A percentile compares a stretch with the other conserved stretches of the same genome.
Conservation (phyloP, 1,140 invertebrate genomes). For the Cryptotermes secundus region DNA sequence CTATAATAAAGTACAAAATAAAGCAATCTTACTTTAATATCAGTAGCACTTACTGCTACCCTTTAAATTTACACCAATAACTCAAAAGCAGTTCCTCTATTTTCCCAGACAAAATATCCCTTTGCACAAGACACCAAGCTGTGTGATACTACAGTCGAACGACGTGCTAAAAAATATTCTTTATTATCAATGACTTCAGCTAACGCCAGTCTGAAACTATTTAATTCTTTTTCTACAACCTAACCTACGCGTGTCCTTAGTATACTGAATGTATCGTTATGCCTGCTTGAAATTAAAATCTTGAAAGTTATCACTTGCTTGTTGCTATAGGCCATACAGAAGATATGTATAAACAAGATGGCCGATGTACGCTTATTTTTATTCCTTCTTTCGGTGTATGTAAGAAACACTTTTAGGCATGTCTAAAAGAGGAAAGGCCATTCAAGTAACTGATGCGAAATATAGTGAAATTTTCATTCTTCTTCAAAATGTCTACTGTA, state of each 20-base stretch:
- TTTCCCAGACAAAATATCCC: not conserved
- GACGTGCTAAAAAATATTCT: not conserved
- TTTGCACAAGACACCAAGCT: not conserved
- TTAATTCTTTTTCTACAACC: not conserved
- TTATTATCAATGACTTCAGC: not conserved
- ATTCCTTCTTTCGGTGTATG: not conserved
- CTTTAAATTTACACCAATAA: not conserved
- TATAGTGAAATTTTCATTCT: too few relatives aligned
- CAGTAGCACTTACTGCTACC: not conserved
- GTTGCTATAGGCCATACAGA: not conserved
- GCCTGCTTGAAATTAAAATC: not conserved
- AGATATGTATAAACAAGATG: conserved; percentile 13
- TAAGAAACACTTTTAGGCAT: not conserved
- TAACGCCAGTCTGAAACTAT: not conserved
- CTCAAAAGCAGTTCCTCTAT: not conserved
- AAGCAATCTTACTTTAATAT: not conserved
- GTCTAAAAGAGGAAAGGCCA: too few relatives aligned
- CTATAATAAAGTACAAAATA: not conserved
- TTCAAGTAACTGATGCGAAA: too few relatives aligned
- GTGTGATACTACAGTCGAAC: not conserved
- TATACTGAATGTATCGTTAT: not conserved
- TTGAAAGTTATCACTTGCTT: not conserved
- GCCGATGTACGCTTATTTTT: not conserved
- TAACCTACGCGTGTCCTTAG: not conserved
- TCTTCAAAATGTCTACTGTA: too few relatives aligned